A percentile compares a stretch with the other conserved stretches of the same genome.
phyloP scores from a whole-genome alignment of 2,888 invertebrate species.

The Monochamus alternatus region DNA sequence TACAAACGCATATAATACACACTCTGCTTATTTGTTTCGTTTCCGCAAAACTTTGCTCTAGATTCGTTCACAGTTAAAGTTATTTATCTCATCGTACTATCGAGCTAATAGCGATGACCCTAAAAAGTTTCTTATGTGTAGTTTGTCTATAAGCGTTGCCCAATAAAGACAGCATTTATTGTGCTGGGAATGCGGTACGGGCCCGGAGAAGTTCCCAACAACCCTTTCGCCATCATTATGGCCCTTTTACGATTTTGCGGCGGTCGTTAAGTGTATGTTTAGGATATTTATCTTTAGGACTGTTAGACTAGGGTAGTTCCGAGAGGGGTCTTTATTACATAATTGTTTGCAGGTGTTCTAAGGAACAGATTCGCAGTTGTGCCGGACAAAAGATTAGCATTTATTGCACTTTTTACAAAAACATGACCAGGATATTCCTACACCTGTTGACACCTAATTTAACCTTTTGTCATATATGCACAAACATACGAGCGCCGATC shows the following conservation, averaged over 20 bases:
- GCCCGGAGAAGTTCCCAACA: not conserved
- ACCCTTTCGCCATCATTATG: constrained; percentile 2
- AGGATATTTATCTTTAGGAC: constrained; percentile 12
- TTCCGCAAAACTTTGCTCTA: too few species aligned
- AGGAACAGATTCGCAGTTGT: not conserved
- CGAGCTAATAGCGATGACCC: too few species aligned
- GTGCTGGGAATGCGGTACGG: not conserved
- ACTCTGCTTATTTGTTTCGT: too few species aligned
- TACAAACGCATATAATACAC: too few species aligned
- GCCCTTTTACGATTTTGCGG: constrained; percentile 10
- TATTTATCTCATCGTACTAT: too few species aligned
- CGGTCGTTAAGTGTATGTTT: constrained; percentile 3
- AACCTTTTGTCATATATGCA: too few species aligned
- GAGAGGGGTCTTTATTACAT: constrained; percentile 1
- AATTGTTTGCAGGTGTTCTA: constrained; percentile 13
- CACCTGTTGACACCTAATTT: not conserved
- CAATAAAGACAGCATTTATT: not conserved
- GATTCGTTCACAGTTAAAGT: too few species aligned
- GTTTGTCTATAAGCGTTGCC: not conserved
- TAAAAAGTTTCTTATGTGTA: not conserved
- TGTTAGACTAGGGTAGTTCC: constrained; percentile 1
- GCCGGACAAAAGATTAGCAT: too few species aligned
- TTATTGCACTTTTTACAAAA: too few species aligned
- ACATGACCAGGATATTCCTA: not conserved
- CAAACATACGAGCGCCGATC: too few species aligned